phyloP scores from a whole-genome alignment of 53 echinoderm and acorn worm genomes.

The Stichopus horrens region DNA sequence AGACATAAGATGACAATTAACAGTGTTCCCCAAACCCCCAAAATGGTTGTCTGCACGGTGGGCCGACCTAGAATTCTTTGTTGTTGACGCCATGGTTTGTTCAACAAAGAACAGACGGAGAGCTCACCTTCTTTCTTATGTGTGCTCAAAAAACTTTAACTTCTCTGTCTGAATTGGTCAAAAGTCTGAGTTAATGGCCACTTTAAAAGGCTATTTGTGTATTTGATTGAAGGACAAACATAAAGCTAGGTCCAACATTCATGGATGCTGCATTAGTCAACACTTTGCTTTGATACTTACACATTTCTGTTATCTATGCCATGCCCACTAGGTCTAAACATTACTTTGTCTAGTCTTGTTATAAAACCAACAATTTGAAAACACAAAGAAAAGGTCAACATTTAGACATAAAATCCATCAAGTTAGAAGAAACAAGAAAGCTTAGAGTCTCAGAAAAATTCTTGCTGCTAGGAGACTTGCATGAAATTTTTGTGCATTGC shows the following conservation, averaged over 20 bases:
- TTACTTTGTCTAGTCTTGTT: too few species aligned
- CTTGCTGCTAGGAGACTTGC: too few species aligned
- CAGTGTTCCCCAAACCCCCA: too few species aligned
- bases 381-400: too few species aligned
- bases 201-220: constrained; percentile 2
- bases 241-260: not conserved
- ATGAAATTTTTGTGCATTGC: too few species aligned
- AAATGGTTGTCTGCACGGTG: not conserved
- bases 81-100: constrained; percentile 13
- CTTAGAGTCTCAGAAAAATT: too few species aligned
- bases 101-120: not conserved
- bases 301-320: too few species aligned
- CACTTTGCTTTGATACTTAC: not conserved
- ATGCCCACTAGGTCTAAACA: too few species aligned
- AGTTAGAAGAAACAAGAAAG: too few species aligned
- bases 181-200: constrained; percentile 11
- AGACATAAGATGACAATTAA: too few species aligned
- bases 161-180: not conserved
- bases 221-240: constrained; percentile 22
- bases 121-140: not conserved
- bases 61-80: constrained; percentile 10
- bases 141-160: not conserved
- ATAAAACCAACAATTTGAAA: too few species aligned
- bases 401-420: too few species aligned
- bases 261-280: not conserved